Evolutionary conservation across 2,888 invertebrate species (phyloP), one percentile per base, ranked within the genome.

Genomic region (Hirtodrosophila trivittata): DNA sequence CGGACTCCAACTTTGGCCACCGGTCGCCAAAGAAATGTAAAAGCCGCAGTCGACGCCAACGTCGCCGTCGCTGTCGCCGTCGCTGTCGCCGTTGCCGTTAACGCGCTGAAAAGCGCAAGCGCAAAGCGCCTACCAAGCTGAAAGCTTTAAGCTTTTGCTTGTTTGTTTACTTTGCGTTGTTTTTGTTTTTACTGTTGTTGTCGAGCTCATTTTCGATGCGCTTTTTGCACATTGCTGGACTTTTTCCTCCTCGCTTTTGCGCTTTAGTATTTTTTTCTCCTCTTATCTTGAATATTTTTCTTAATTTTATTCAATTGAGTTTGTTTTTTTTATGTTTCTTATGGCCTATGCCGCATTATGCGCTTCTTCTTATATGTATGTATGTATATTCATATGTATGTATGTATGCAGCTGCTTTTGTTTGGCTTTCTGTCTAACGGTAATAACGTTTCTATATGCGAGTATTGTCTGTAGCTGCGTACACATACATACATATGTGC

Each of bases 1-100:
- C 35, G 21, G 51, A 52, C 52, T 30, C 39, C 26, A 39, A 54
- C 42, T 49, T 57, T 39, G 73, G 57, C 60, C 66, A 75, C 63
- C 69, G 81, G 76, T 68, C 75, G 72, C 46, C 65, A 66, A 80
- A 77, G 81, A 80, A 84, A 83, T 75, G 84, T 69, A 70, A 70
- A 77, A 67, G 81, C 74, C 66, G 46, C 57, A 7, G 58, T 16
- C 9, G 25, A 5, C 26, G 56, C 6, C 1, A 39, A 2, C 4
- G 49, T 13, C 8, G 26, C 8, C 4, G 21, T 18, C 3, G 33
- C 33, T 6, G 33, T 9, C 13, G 33, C 10, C 5, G 33, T 12
- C 13, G 33, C 3, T 12, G 33, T 33, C 6, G 33, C 33, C 2
- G 33, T 33, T 9, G 13, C 50, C 18, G 63, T 56, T 41, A 2